Evolutionary conservation across 2,113 vertebrate genomes (phyloP).

Genomic region (Ranitomeya variabilis): DNA sequence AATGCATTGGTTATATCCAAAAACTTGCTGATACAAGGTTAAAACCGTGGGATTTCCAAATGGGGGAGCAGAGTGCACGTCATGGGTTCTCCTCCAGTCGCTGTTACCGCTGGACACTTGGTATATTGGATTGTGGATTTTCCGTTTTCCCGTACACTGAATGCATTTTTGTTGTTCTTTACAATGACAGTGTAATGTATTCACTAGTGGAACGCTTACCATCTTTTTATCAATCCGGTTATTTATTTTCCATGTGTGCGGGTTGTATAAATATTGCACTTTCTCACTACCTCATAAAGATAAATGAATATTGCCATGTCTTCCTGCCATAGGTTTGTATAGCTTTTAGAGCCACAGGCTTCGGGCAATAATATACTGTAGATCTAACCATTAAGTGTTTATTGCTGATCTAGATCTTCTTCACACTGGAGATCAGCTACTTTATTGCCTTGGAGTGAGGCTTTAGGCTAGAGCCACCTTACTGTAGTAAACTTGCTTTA

Average conservation of each 20-base stretch:
- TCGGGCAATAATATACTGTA: not conserved
- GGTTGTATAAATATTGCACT: not conserved
- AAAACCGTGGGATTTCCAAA: no score
- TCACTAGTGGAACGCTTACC: not conserved
- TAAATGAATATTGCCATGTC: slow-evolving; percentile 17
- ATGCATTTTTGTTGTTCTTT: not conserved
- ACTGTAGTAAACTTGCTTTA: not conserved
- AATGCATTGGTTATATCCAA: no score
- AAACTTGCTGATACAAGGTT: no score
- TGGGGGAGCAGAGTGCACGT: not conserved
- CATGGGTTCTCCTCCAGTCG: not conserved
- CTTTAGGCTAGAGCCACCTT: not conserved
- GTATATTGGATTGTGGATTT: not conserved
- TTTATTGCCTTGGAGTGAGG: not conserved
- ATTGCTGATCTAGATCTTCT: not conserved
- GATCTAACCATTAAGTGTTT: not conserved
- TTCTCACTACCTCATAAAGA: slow-evolving; percentile 30
- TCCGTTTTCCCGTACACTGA: no score
- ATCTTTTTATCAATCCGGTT: not conserved
- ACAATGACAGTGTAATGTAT: not conserved
- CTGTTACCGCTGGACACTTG: not conserved
- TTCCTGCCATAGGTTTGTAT: not conserved
- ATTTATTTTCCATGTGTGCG: not conserved
- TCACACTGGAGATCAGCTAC: not conserved
- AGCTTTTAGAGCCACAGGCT: not conserved